Base-by-base conservation (phyloP, 1,140 invertebrate species). In the Drosophila lacteicornis region DNA sequence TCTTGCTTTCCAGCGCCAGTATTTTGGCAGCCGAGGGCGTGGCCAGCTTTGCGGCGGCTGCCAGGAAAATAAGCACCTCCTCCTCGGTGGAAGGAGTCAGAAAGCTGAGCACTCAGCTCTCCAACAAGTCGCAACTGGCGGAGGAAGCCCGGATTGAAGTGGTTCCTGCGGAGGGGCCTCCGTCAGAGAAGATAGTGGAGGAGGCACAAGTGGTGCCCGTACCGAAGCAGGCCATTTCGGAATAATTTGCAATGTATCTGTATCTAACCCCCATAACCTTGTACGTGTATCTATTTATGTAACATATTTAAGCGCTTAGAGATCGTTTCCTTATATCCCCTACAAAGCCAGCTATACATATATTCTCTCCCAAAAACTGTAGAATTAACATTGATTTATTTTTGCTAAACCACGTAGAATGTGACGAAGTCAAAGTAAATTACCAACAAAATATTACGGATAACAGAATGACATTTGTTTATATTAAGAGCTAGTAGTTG, bases 1-100 rank as follows among this genome's bases (percentile, higher is more conserved):
- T 97, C n/a, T 94, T 98, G 73, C 93, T 98, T 40, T 97, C 97
- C 25, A 97, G 96, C 13, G 94, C 95, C 2, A 95, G 95, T 70
- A 93, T 96, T 4, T 92, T 94, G 17, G 93, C 94, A 13, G 93
- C 90, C 12, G 92, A 92, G 17, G 88, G 80, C 9, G 80, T 91
- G 17, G 84, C 80, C 6, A 91, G 91, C 27, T 92, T 92, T 61
- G 91, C 91, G 19, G 82, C 80, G 51, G 80, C 80, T 19, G 66
- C 76, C 27, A 78, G 80, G 71, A 94, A 92, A 80, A 75, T 85
- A 13, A 85, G 83, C 53, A 80, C 75, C 3, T 74, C 92, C 11
- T 92, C 92, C 19, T 91, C 85, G 9, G 80, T 68, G 9, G 86
- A 91, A 0, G 67, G 76, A n/a, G 27, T 36, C 42, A 65, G 91